Conservation (phyloP, 2,888 invertebrate species). For the Allacma fusca region DNA sequence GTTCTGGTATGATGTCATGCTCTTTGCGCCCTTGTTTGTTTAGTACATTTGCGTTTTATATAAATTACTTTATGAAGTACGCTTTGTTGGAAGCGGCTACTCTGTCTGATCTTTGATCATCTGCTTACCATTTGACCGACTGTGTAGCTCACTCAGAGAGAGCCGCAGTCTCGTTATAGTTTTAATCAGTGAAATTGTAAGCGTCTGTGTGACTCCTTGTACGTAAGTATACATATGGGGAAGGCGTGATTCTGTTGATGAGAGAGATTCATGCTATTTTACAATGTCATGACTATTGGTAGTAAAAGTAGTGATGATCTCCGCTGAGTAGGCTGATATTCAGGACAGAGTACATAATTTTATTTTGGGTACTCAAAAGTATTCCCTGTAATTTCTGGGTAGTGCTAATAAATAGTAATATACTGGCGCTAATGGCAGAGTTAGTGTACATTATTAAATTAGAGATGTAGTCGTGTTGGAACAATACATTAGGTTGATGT, state of each 20-base stretch:
- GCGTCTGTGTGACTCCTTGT: neutral
- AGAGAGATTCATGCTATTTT: neutral
- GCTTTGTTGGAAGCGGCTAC: constrained; percentile 2
- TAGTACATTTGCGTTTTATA: neutral
- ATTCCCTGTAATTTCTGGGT: no score
- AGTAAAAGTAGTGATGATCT: no score
- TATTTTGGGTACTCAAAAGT: no score
- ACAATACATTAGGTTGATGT: no score
- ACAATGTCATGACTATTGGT: neutral
- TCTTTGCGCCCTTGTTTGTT: neutral
- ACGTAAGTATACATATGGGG: neutral
- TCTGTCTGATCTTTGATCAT: constrained; percentile 28
- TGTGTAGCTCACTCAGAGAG: neutral
- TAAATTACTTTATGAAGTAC: neutral
- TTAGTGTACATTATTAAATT: no score
- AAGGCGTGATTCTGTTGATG: neutral
- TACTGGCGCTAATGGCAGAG: no score
- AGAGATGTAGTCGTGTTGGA: no score
- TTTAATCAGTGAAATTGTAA: neutral
- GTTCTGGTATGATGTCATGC: no score
- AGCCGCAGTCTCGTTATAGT: constrained; percentile 14
- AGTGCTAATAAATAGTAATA: no score
- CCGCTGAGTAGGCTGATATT: no score
- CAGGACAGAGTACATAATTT: no score
- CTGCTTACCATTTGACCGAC: constrained; percentile 25